Evolutionary conservation across 2,888 invertebrate species (phyloP), one percentile per base, ranked within the genome.

Genomic region (Nipponacmea schrenckii): DNA sequence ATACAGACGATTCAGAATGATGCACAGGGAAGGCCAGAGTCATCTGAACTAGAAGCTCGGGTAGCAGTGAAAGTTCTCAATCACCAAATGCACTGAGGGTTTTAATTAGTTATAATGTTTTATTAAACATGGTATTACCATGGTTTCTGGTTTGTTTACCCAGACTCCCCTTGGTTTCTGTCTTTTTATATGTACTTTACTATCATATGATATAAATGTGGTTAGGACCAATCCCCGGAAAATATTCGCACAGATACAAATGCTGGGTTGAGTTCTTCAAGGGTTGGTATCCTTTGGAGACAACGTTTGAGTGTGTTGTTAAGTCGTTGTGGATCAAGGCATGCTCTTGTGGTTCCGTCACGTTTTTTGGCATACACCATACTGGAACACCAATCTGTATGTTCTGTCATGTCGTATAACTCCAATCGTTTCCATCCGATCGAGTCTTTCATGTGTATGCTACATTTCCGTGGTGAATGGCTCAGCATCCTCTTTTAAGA

Each of bases 181-280:
- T n/a, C n/a, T n/a, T n/a, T n/a, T n/a, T n/a, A n/a, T n/a, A n/a
- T n/a, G n/a, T n/a, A n/a, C n/a, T n/a, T n/a, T n/a, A n/a, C n/a
- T n/a, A n/a, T n/a, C n/a, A n/a, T n/a, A n/a, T n/a, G n/a, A n/a
- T n/a, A n/a, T n/a, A n/a, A n/a, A n/a, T n/a, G n/a, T n/a, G n/a
- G n/a, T n/a, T n/a, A n/a, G n/a, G n/a, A n/a, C n/a, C n/a, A n/a
- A n/a, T n/a, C n/a, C n/a, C n/a, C n/a, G 8, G 39, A 39, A 68
- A 79, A 79, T 5, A 71, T 17, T n/a, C 69, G 72, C 26, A 75
- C 72, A 15, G 50, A 56, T 44, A 68, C 62, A 50, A 80, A 74
- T 26, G 69, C 17, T 14, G 56, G 74, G 5, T 62, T 76, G 20
- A 80, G n/a, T 45, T 80, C 77, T 64, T 80, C 79, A 14, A 78